phyloP scores from a whole-genome alignment of 2,888 invertebrate genomes.

The Melanargia galathea region DNA sequence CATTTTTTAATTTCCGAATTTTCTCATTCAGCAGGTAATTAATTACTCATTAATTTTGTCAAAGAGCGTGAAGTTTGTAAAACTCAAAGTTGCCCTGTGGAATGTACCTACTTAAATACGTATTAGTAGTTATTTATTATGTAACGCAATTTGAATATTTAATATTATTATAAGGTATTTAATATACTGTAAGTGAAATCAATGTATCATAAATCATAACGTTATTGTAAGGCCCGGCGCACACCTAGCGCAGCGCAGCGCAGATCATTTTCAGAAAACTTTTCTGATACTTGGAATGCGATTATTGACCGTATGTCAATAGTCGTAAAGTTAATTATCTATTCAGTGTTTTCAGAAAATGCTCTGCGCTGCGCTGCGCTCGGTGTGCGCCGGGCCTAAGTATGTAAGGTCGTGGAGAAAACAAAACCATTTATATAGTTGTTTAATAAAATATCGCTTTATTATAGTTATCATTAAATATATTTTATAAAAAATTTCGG shows the following conservation, averaged over 20 bases:
- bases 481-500: slow-evolving; percentile 4
- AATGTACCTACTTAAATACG: not conserved
- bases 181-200: slow-evolving; percentile 17
- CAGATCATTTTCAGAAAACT: too few relatives aligned
- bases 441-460: slow-evolving; percentile 19
- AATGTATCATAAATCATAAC: slow-evolving; percentile 14
- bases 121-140: slow-evolving; percentile 20
- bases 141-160: slow-evolving; percentile 14
- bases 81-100: not conserved
- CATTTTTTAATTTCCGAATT: too few relatives aligned
- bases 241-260: too few relatives aligned
- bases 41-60: not conserved
- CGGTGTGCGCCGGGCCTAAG: too few relatives aligned
- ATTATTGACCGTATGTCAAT: too few relatives aligned
- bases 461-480: slow-evolving; percentile 12
- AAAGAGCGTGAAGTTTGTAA: not conserved
- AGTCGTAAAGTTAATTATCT: too few relatives aligned
- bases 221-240: not conserved
- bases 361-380: too few relatives aligned
- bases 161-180: slow-evolving; percentile 17
- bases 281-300: too few relatives aligned
- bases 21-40: too few relatives aligned
- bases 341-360: too few relatives aligned
- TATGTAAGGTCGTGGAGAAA: not conserved
- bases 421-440: not conserved